phyloP scores from a whole-genome alignment of 2,888 invertebrate genomes.

The Acrobasis suavella region DNA sequence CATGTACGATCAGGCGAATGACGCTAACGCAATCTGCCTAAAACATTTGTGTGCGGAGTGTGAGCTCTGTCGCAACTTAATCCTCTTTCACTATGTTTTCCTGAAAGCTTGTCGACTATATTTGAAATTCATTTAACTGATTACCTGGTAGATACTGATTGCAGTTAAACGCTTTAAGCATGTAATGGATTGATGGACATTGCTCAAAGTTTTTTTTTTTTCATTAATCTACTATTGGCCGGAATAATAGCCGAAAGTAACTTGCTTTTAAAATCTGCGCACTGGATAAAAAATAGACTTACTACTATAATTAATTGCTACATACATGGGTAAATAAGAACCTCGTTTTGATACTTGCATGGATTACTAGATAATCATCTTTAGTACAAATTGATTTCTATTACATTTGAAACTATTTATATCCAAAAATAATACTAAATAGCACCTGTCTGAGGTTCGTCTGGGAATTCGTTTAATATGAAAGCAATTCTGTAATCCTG shows the following conservation, averaged over 20 bases:
- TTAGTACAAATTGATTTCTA: too few relatives aligned
- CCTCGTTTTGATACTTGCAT: too few relatives aligned
- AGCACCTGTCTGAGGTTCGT: background rate
- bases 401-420: background rate
- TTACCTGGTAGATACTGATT: background rate
- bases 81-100: background rate
- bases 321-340: too few relatives aligned
- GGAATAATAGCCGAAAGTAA: too few relatives aligned
- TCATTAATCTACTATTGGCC: too few relatives aligned
- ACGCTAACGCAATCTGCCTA: background rate
- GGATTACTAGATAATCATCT: too few relatives aligned
- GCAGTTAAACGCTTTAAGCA: background rate
- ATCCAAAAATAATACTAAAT: background rate
- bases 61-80: background rate
- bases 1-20: background rate
- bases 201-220: too few relatives aligned
- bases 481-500: background rate
- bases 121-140: background rate
- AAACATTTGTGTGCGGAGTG: conserved; percentile 2
- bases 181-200: too few relatives aligned
- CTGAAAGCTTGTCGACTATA: background rate
- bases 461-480: conserved; percentile 1
- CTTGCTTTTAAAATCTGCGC: too few relatives aligned
- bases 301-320: too few relatives aligned
- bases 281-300: too few relatives aligned